These are phyloP conservation scores for Choloepus hoffmanni DNA, from an alignment of 2,113 vertebrate genomes.

Conservation along the genomic window DNA sequence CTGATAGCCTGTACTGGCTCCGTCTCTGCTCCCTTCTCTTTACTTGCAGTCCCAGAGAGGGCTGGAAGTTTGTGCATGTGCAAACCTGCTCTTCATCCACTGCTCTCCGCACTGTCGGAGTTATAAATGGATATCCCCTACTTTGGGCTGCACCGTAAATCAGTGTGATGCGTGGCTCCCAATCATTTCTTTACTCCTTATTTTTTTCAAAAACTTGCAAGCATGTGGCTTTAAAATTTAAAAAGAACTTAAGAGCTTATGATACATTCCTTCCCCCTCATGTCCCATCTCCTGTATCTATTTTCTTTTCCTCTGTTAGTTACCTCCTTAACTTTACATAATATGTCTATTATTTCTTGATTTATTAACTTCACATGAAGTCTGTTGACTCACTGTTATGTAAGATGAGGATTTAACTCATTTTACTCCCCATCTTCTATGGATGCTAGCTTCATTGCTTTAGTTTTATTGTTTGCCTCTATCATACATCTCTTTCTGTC, in stretches of 20 bases:
- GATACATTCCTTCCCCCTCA: not conserved
- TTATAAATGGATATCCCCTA: slow-evolving; percentile 57
- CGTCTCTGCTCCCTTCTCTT: not conserved
- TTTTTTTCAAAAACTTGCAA: slow-evolving; percentile 52
- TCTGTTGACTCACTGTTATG: not conserved
- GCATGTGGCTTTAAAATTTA: slow-evolving; percentile 43
- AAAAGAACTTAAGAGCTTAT: not conserved
- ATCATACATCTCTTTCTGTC: slow-evolving; percentile 13
- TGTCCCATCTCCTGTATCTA: not conserved
- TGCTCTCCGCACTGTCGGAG: not conserved
- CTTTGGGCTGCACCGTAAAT: slow-evolving; percentile 47
- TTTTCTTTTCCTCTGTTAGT: not conserved
- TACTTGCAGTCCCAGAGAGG: not conserved
- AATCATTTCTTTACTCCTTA: slow-evolving; percentile 60
- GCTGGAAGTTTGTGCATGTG: not conserved
- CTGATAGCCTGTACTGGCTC: not conserved
- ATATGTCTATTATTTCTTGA: slow-evolving; percentile 42
- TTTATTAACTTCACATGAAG: slow-evolving; percentile 52
- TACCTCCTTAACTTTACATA: slow-evolving; percentile 53
- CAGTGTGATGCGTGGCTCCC: slow-evolving; percentile 45
- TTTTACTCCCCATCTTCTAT: not conserved
- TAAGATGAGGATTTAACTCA: slow-evolving; percentile 49
- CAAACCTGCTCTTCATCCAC: not conserved
- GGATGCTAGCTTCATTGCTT: slow-evolving; percentile 14
- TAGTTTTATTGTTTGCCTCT: not conserved